These are phyloP conservation scores for Rhinolophus ferrumequinum DNA, from an alignment of 2,113 vertebrate genomes.

Conservation along the genomic window DNA sequence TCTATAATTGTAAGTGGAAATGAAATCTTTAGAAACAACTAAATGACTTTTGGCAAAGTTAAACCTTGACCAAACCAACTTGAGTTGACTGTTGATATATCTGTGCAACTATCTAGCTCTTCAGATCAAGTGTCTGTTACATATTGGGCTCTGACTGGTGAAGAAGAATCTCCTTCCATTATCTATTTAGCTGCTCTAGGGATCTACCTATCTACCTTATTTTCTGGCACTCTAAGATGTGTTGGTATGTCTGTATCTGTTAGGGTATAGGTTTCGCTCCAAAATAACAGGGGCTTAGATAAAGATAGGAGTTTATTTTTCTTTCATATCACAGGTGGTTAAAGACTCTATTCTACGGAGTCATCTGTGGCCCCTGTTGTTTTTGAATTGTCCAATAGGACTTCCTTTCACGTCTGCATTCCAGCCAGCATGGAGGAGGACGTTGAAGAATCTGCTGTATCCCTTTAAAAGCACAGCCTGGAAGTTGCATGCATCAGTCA, in stretches of 20 bases:
- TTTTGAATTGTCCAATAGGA: background rate
- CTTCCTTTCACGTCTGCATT: background rate
- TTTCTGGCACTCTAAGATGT: conserved; percentile 8
- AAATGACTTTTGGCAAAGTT: conserved; percentile 60
- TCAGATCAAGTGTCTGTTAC: background rate
- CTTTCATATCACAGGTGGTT: background rate
- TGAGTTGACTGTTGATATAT: background rate
- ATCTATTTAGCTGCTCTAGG: background rate
- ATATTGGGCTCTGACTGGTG: background rate
- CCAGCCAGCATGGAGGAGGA: background rate
- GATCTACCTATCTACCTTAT: background rate
- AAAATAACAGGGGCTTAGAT: background rate
- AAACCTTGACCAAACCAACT: background rate
- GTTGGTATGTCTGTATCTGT: background rate
- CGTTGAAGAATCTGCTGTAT: background rate
- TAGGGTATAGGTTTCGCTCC: background rate
- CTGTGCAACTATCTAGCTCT: background rate
- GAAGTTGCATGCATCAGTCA: background rate
- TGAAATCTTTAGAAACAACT: conserved; percentile 65
- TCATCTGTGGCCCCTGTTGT: background rate
- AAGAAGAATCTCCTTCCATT: background rate
- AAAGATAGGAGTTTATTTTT: background rate
- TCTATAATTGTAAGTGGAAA: conserved; percentile 69
- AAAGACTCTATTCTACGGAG: background rate
- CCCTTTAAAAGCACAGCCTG: background rate